These are phyloP conservation scores for Euspilapteryx auroguttella DNA, from an alignment of 2,888 invertebrate species.

Conservation along the genomic window DNA sequence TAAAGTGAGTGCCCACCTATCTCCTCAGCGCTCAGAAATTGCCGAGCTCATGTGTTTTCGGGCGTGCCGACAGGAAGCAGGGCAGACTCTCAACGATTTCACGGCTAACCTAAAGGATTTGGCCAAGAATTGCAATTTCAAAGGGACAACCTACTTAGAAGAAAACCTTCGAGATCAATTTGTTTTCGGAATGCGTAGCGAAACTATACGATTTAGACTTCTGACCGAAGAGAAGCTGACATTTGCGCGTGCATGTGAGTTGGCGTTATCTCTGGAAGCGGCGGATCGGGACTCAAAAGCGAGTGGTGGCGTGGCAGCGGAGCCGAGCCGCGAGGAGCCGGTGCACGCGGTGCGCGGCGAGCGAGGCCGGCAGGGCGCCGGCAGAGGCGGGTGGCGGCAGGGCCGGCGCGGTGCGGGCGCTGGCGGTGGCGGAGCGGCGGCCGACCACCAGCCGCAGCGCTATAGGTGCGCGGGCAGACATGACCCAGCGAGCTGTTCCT, in stretches of 20 bases:
- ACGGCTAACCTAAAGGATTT: too few species aligned
- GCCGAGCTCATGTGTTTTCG: slow-evolving; percentile 3
- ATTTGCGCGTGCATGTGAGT: slow-evolving; percentile 3
- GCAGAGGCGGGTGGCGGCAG: slow-evolving; percentile 3
- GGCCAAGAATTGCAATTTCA: too few species aligned
- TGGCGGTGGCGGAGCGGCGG: slow-evolving; percentile 5
- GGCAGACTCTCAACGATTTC: slow-evolving; percentile 2
- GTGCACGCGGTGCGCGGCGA: neutral
- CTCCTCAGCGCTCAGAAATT: slow-evolving; percentile 4
- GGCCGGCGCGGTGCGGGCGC: neutral
- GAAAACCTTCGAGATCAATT: slow-evolving; percentile 5
- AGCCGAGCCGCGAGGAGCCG: neutral
- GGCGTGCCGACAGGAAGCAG: slow-evolving; percentile 1
- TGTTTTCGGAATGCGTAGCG: slow-evolving; percentile 4
- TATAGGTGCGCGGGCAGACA: slow-evolving; percentile 1
- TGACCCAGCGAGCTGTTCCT: slow-evolving; percentile 3
- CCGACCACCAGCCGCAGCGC: slow-evolving; percentile 2
- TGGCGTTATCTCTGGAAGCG: slow-evolving; percentile 7
- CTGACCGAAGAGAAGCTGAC: slow-evolving; percentile 4
- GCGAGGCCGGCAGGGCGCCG: neutral
- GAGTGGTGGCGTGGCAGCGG: neutral
- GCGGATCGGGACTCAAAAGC: slow-evolving; percentile 5
- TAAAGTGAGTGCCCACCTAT: neutral
- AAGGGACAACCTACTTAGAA: too few species aligned
- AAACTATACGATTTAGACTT: slow-evolving; percentile 3